phyloP scores from a whole-genome alignment of 2,113 vertebrate genomes.

The Ursus arctos region DNA sequence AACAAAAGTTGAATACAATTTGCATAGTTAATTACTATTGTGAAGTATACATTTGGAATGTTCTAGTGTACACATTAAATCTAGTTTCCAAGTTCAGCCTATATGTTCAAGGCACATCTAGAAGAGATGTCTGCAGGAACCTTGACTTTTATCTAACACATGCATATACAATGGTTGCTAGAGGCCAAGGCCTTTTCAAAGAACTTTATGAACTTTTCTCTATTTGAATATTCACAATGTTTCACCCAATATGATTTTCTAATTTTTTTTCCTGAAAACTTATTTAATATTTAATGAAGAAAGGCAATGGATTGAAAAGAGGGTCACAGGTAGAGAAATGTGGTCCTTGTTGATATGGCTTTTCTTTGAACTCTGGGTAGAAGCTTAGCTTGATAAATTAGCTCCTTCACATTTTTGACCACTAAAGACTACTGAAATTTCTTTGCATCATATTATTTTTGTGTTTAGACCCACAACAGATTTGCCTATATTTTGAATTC shows the following conservation, averaged over 20 bases:
- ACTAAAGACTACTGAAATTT: neutral
- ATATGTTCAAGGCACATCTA: neutral
- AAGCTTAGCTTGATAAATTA: conserved; percentile 17
- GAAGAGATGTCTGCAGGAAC: neutral
- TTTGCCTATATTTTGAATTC: conserved; percentile 68
- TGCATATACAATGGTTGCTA: neutral
- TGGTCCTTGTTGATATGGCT: neutral
- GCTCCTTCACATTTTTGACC: neutral
- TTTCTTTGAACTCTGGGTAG: neutral
- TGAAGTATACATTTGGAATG: neutral
- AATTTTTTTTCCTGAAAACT: neutral
- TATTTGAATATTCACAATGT: neutral
- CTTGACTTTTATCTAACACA: neutral
- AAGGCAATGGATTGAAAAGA: neutral
- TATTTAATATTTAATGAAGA: conserved; percentile 13
- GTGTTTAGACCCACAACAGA: conserved; percentile 34
- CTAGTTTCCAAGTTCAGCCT: neutral
- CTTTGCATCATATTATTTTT: neutral
- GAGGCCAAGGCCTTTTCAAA: neutral
- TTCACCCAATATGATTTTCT: neutral
- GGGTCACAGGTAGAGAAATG: neutral
- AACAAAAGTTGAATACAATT: neutral
- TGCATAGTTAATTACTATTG: neutral
- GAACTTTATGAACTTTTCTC: neutral
- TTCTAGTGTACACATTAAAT: neutral